Conservation (phyloP, 2,113 vertebrate species). For the Ictalurus furcatus region DNA sequence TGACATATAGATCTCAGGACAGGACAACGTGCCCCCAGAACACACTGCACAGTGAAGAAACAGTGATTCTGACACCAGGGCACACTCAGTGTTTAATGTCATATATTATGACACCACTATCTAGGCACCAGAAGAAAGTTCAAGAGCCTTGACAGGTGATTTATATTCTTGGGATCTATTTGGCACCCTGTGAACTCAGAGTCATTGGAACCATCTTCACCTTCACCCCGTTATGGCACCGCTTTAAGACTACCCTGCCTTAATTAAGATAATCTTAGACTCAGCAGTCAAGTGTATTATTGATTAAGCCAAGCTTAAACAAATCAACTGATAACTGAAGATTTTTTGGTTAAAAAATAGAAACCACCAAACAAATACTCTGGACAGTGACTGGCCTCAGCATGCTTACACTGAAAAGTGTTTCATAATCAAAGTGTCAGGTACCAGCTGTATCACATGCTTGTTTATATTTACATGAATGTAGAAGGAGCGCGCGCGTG, state of each 20-base stretch:
- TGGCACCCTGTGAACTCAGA: not conserved
- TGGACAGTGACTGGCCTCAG: not conserved
- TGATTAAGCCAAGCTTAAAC: not conserved
- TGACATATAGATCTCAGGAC: conserved; percentile 7
- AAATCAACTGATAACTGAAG: not conserved
- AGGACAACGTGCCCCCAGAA: conserved; percentile 9
- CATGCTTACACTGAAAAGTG: not conserved
- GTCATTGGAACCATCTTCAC: not conserved
- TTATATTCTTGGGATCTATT: not conserved
- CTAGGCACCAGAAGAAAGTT: not conserved
- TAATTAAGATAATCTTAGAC: not conserved
- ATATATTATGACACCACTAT: not conserved
- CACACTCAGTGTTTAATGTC: not conserved
- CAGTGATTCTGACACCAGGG: not conserved
- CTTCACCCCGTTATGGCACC: not conserved
- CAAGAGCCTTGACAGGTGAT: no score
- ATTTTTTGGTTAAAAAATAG: not conserved
- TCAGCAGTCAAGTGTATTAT: not conserved
- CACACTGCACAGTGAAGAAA: not conserved
- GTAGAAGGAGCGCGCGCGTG: not conserved
- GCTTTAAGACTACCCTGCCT: not conserved
- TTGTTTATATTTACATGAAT: conserved; percentile 49
- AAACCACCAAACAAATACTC: not conserved
- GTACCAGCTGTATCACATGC: conserved; percentile 27
- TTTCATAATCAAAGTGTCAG: conserved; percentile 33